phyloP scores from a whole-genome alignment of 2,797 vertebrate species.

The Syngnathus rostellatus region DNA sequence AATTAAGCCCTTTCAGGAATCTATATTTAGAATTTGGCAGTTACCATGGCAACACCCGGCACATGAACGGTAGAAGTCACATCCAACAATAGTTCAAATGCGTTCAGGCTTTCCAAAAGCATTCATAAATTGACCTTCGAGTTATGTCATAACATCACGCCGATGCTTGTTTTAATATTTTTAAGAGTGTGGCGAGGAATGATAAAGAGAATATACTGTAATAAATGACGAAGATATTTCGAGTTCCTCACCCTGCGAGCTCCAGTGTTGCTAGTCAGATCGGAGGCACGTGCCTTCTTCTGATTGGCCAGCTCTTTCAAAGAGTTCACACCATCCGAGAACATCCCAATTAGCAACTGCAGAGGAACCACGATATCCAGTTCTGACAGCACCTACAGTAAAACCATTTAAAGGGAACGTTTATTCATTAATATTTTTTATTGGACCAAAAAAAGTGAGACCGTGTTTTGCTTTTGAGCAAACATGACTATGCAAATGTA shows the following conservation, averaged over 20 bases:
- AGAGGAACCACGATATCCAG: slow-evolving; percentile 96
- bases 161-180: background rate
- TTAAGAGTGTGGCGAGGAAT: background rate
- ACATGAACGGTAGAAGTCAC: slow-evolving; percentile 36
- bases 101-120: background rate
- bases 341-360: slow-evolving; percentile 95
- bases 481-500: background rate
- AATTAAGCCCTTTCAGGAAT: slow-evolving; percentile 52
- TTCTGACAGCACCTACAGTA: slow-evolving; percentile 85
- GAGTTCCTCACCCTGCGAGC: slow-evolving; percentile 80
- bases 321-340: slow-evolving; percentile 98
- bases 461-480: background rate
- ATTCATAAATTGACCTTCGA: background rate
- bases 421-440: background rate
- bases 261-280: slow-evolving; percentile 77
- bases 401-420: background rate
- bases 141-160: background rate
- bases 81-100: slow-evolving; percentile 12
- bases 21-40: slow-evolving; percentile 62
- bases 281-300: slow-evolving; percentile 80
- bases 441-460: background rate
- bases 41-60: slow-evolving; percentile 58
- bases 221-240: background rate
- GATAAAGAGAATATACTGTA: background rate
- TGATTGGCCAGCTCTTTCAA: slow-evolving; percentile 96